These are phyloP conservation scores for Pterostichus madidus DNA, from an alignment of 2,888 invertebrate species.

Conservation along the genomic window DNA sequence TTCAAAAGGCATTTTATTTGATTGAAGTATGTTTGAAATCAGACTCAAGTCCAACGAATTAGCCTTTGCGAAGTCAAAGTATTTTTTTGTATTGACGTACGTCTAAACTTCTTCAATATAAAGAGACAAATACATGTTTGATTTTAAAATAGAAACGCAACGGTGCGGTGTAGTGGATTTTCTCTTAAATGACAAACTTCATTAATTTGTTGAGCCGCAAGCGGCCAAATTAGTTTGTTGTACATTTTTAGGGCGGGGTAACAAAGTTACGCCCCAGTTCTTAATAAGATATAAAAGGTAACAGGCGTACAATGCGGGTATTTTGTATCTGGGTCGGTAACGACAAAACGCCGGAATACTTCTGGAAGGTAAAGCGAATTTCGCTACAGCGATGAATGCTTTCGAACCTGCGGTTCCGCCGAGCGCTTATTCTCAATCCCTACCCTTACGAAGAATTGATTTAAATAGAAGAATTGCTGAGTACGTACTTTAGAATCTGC, in stretches of 20 bases:
- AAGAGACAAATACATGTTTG: too few species aligned
- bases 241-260: conserved; percentile 29
- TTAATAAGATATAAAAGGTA: conserved; percentile 55
- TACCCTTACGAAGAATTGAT: not conserved
- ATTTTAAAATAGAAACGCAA: too few species aligned
- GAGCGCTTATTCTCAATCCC: not conserved
- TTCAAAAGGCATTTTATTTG: too few species aligned
- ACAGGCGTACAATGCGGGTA: conserved; percentile 36
- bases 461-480: too few species aligned
- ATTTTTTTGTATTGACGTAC: too few species aligned
- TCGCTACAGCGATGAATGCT: conserved; percentile 41
- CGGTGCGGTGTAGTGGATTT: too few species aligned
- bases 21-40: too few species aligned
- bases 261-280: conserved; percentile 35
- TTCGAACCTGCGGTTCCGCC: conserved; percentile 30
- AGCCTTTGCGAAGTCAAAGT: too few species aligned
- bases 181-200: not conserved
- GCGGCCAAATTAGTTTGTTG: conserved; percentile 49
- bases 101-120: too few species aligned
- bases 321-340: conserved; percentile 54
- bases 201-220: not conserved
- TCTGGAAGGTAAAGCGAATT: conserved; percentile 50
- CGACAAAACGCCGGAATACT: conserved; percentile 50
- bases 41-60: too few species aligned
- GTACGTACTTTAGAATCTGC: not conserved